Evolutionary conservation across 2,888 invertebrate species (phyloP), one percentile per base, ranked within the genome.

Genomic region (Elysia crispata): DNA sequence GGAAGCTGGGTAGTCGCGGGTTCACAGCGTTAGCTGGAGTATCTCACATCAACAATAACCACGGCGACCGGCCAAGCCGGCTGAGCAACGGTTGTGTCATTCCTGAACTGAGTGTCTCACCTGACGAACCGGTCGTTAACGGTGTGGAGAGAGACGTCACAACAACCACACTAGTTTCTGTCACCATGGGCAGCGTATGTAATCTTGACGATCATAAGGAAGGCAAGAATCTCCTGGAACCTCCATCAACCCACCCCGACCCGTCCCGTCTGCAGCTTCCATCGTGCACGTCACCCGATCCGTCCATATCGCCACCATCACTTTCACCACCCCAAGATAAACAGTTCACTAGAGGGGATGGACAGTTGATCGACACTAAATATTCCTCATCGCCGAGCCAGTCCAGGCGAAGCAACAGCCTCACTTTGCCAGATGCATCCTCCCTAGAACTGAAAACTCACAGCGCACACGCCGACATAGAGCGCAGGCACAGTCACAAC

Each of bases 121-220:
- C 82, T 28, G 31, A 20, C 13, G 75, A 50, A 1, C 74, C 66
- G 25, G 77, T 30, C n/a, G 30, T 62, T 1, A 80, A 54, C 79
- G 66, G 77, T 49, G 75, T 74, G 8, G 66, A 50, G 8, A 28
- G 54, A 0, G 73, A 81, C 18, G 30, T 73, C 28, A 77, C 81
- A 15, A 79, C 79, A 0, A 76, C 79, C 20, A 81, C 83, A 8
- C 49, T 80, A 30, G 57, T 80, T 23, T 77, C 77, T 62, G 60
- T 62, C 28, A 23, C 69, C 3, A 77, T 67, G 8, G 82, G 78
- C 15, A 80, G 76, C 15, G 30, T 73, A 6, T 20, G 31, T 1
- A 75, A 41, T 15, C 28, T 49, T 18, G 80, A 79, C n/a, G 15
- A 23, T 23, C n/a, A 60, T 20, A 60, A 60, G 23, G 66, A 66